Base-by-base conservation (phyloP, 2,888 invertebrate genomes). In the Himalopsyche anomala region DNA sequence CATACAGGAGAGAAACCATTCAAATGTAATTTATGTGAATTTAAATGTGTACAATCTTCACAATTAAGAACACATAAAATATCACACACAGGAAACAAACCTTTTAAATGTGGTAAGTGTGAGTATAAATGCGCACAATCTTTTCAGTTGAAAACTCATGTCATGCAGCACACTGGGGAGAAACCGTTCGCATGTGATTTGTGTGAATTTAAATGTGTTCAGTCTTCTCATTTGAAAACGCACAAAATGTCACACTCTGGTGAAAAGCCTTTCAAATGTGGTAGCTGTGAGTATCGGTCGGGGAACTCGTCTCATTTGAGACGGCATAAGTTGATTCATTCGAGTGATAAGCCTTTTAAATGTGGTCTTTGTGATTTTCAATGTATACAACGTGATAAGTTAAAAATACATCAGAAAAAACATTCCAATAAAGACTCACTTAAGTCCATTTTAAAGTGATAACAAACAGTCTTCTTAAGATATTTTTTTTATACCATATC, bases 1-100 rank as follows among this genome's bases (percentile, higher is more conserved):
- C 84, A 84, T 36, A 84, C 84, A 5, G 81, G 81, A 5, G 81
- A 81, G 28, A 84, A 84, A 81, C 84, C 84, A 0, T 84, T 81
- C 11, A 40, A 17, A n/a, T 84, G 84, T 62, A 17, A 81, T 12
- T 17, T 56, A 15, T 84, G 84, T 40, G 56, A 51, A 40, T 84
- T 81, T 19, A 80, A 38, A 19, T 84, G 81, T n/a, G 40, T 51
- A 0, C 54, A 81, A 42, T 56, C 42, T 15, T 40, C 38, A 0
- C 38, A 40, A 5, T 45, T 84, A 3, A 80, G 56, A 62, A 55
- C 40, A 4, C 84, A 84, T 5, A 84, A 36, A 40, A 19, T 81
- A 1, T 81, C 80, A 15, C 84, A 84, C 11, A 80, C 80, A 0
- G 74, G 74, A 4, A 42, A 51, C 15, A 84, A 84, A 36, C 51